phyloP scores from a whole-genome alignment of 1,140 invertebrate species.

The Lucilia cuprina region DNA sequence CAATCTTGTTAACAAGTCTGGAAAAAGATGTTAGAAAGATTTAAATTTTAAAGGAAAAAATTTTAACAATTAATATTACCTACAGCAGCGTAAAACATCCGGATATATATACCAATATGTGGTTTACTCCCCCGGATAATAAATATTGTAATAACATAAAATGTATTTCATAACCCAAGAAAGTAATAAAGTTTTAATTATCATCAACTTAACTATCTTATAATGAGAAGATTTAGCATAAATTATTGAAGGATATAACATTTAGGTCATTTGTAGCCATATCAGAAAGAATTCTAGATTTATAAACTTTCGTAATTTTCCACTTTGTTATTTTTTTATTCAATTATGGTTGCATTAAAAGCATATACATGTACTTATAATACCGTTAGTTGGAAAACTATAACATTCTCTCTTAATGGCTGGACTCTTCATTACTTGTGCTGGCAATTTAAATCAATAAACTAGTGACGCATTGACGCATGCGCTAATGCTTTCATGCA shows the following conservation, averaged over 20 bases:
- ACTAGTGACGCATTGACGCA: slow-evolving; percentile 4
- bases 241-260: no score
- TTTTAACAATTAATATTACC: not conserved
- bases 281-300: no score
- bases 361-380: not conserved
- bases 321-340: not conserved
- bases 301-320: not conserved
- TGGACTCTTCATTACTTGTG: not conserved
- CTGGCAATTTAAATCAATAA: slow-evolving; percentile 8
- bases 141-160: no score
- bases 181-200: no score
- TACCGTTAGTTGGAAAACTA: not conserved
- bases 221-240: no score
- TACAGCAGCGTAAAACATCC: no score
- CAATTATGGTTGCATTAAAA: not conserved
- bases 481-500: not conserved
- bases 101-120: not conserved
- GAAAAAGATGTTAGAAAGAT: not conserved
- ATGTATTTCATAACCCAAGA: no score
- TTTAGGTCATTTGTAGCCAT: no score
- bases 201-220: no score
- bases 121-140: not conserved
- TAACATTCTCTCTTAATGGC: not conserved
- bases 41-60: not conserved
- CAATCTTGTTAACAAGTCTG: slow-evolving; percentile 23